Evolutionary conservation across 2,888 invertebrate genomes (phyloP), one percentile per base, ranked within the genome.

Genomic region (Pandemis heparana): DNA sequence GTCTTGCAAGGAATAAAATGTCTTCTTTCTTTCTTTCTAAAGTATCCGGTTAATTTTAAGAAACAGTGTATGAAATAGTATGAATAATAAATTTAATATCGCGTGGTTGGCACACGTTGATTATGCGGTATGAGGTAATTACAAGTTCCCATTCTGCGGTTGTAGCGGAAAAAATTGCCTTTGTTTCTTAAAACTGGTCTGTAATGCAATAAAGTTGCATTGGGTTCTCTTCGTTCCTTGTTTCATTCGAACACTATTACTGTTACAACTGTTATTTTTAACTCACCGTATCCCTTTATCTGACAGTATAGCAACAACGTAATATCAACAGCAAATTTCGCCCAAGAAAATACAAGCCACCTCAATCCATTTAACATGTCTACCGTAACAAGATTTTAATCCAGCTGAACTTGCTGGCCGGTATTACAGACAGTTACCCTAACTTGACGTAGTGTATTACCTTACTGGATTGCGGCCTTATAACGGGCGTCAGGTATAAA

Each of bases 401-500:
- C 65, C 7, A 14, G 9, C 43, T 48, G 38, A 6, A 32, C 48
- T 48, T 16, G 65, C 48, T 41, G 0, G 14, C 63, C n/a, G 46
- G 32, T 48, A 51, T 65, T 69, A 59, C 64, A 39, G 63, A 73
- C 73, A 68, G 73, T 73, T 73, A 73, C 56, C 68, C 62, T 72
- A 46, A 69, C 68, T 69, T 65, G 38, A 48, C 46, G 68, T 16
- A 39, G 72, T 46, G 72, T 46, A 66, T 32, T 32, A 32, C 23
- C 23, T 32, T 32, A 4, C 56, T 73, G 73, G 63, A 60, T 69
- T 48, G 59, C 59, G 68, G 73, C 41, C 59, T 32, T 10, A 38
- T 73, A 73, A 73, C 73, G 73, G 73, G n/a, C 18, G 14, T 23
- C 72, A 32, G 59, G 68, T 73, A 73, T 69, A 56, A 23, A 69